phyloP scores from a whole-genome alignment of 2,113 vertebrate species.

The Melanerpes formicivorus region DNA sequence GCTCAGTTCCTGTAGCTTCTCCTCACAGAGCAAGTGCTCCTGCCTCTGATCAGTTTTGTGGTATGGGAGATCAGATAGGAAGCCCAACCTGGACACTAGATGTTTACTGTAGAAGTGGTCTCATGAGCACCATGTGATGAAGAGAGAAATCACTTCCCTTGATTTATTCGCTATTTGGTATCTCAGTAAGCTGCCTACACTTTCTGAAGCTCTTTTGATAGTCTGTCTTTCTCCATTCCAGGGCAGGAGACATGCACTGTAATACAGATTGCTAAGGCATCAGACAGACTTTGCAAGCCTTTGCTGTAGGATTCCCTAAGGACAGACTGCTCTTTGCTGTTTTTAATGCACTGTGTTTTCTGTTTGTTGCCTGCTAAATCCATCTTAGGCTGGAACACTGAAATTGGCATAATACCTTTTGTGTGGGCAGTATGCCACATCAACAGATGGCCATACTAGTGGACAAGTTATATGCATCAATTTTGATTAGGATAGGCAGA shows the following conservation, averaged over 20 bases:
- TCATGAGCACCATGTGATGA: background rate
- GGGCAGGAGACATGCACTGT: background rate
- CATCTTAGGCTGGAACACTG: background rate
- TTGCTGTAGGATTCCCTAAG: conserved; percentile 9
- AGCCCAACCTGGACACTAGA: background rate
- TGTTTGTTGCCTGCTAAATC: conserved; percentile 26
- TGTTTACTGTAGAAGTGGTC: background rate
- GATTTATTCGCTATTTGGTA: background rate
- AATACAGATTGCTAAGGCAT: background rate
- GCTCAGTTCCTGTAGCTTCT: background rate
- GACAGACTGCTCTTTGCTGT: background rate
- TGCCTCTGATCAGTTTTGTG: background rate
- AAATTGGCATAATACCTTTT: conserved; percentile 43
- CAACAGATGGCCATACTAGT: conserved; percentile 41
- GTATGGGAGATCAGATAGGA: background rate
- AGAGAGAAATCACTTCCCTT: background rate
- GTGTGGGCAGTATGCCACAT: conserved; percentile 1
- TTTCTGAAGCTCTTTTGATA: background rate
- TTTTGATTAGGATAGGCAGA: conserved; percentile 50
- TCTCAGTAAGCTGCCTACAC: background rate
- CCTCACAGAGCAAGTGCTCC: background rate
- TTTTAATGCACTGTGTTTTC: conserved; percentile 2
- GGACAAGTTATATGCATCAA: conserved; percentile 26
- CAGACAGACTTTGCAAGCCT: background rate
- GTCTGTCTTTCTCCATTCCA: background rate